Conservation (phyloP, 23 tunicate species). For the Botrylloides violaceus region DNA sequence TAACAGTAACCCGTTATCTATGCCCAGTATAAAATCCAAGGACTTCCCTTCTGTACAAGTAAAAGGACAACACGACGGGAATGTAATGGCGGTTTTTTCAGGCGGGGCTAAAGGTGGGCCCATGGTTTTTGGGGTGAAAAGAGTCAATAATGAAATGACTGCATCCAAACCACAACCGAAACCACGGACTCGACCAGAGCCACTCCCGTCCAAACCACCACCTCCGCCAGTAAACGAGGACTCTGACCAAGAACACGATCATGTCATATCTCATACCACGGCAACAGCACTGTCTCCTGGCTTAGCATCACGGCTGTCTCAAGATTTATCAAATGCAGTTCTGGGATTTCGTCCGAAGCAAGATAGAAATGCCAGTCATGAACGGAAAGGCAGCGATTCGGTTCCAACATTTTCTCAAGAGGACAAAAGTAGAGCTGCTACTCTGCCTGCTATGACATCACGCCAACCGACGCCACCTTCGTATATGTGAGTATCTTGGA, state of each 20-base stretch:
- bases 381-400: neutral
- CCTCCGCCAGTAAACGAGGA: slow-evolving; percentile 19
- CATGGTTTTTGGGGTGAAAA: slow-evolving; percentile 12
- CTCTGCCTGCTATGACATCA: slow-evolving; percentile 3
- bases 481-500: too few species aligned
- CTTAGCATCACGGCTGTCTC: slow-evolving; percentile 44
- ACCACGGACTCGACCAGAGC: neutral
- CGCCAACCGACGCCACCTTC: slow-evolving; percentile 11
- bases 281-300: slow-evolving; percentile 33
- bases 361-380: neutral
- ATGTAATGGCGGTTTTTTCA: slow-evolving; percentile 55
- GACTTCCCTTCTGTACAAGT: slow-evolving; percentile 34
- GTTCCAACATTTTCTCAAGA: neutral
- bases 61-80: slow-evolving; percentile 33
- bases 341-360: slow-evolving; percentile 22
- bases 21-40: slow-evolving; percentile 11
- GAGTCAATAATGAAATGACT: slow-evolving; percentile 5
- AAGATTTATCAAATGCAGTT: slow-evolving; percentile 31
- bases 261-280: slow-evolving; percentile 19
- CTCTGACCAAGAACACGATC: neutral
- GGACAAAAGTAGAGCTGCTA: slow-evolving; percentile 5
- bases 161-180: neutral
- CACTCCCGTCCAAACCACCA: neutral
- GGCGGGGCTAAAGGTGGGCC: slow-evolving; percentile 33
- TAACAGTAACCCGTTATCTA: slow-evolving; percentile 8